phyloP scores from a whole-genome alignment of 2,113 vertebrate genomes.

The Labrus mixtus region DNA sequence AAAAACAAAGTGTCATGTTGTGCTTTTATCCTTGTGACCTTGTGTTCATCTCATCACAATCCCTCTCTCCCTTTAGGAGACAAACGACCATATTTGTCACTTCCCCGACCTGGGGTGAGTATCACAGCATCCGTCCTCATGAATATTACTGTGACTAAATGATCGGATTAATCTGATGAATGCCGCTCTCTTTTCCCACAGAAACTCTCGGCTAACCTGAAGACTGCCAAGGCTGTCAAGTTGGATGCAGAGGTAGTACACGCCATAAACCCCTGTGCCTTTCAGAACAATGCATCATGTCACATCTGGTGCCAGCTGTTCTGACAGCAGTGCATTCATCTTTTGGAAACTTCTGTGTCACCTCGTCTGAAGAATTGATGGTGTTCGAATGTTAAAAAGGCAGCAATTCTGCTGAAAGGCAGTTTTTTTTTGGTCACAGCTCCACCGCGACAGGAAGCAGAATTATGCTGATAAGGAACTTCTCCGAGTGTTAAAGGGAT shows the following conservation, averaged over 20 bases:
- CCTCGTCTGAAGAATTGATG: constrained; percentile 49
- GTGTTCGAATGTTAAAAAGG: constrained; percentile 43
- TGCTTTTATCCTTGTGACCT: background rate
- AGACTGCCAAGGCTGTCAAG: constrained; percentile 91
- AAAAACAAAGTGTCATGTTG: background rate
- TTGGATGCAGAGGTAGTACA: constrained; percentile 92
- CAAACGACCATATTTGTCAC: constrained; percentile 93
- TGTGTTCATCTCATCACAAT: constrained; percentile 33
- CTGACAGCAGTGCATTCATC: constrained; percentile 62
- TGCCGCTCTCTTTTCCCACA: constrained; percentile 65
- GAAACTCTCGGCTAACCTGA: constrained; percentile 93
- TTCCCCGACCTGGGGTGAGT: constrained; percentile 96
- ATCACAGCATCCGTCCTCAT: constrained; percentile 29
- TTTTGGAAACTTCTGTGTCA: constrained; percentile 51
- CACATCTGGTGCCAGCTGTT: constrained; percentile 15
- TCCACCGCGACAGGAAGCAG: constrained; percentile 14
- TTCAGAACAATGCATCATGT: constrained; percentile 58
- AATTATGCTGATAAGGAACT: constrained; percentile 49
- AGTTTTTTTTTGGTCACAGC: constrained; percentile 30
- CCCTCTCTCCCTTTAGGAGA: constrained; percentile 87
- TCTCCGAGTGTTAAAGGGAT: constrained; percentile 28
- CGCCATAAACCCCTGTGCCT: constrained; percentile 21
- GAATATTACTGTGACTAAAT: constrained; percentile 29
- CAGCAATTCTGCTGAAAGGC: constrained; percentile 28
- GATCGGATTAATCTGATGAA: constrained; percentile 34